Evolutionary conservation across 2,113 vertebrate genomes (phyloP).

Genomic region (Talpa occidentalis): DNA sequence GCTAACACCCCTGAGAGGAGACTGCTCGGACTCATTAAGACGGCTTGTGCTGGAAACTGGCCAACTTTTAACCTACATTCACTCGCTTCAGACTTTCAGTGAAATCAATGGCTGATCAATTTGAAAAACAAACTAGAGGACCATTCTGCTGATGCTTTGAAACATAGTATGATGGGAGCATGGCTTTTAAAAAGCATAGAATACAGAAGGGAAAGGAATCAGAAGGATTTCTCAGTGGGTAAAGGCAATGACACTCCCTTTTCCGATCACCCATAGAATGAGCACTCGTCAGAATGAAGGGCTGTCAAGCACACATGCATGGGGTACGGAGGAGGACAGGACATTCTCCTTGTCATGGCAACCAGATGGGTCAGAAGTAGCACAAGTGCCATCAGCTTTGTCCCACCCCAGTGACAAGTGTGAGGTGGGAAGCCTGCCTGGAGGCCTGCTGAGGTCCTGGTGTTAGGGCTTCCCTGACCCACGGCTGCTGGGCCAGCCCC

Average conservation of each 20-base stretch:
- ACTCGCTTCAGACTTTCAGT: not conserved
- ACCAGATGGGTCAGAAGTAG: not conserved
- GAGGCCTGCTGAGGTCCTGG: not conserved
- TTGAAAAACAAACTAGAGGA: not conserved
- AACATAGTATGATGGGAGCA: not conserved
- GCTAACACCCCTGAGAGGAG: not conserved
- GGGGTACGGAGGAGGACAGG: not conserved
- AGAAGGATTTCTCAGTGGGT: not conserved
- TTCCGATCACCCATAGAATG: too few relatives aligned
- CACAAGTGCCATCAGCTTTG: not conserved
- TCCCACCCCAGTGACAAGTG: accelerated
- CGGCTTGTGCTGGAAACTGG: not conserved
- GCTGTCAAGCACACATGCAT: not conserved
- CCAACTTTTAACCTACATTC: not conserved
- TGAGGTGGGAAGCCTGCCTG: not conserved
- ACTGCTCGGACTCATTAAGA: not conserved
- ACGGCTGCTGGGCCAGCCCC: not conserved
- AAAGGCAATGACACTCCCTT: not conserved
- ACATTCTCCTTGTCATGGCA: not conserved
- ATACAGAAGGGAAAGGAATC: not conserved
- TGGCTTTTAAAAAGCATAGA: not conserved
- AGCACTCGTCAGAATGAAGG: not conserved
- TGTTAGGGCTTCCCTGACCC: not conserved
- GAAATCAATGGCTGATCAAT: not conserved
- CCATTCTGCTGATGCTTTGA: not conserved